Evolutionary conservation across 2,888 invertebrate species (phyloP).

Genomic region (Polylopha cassiicola): DNA sequence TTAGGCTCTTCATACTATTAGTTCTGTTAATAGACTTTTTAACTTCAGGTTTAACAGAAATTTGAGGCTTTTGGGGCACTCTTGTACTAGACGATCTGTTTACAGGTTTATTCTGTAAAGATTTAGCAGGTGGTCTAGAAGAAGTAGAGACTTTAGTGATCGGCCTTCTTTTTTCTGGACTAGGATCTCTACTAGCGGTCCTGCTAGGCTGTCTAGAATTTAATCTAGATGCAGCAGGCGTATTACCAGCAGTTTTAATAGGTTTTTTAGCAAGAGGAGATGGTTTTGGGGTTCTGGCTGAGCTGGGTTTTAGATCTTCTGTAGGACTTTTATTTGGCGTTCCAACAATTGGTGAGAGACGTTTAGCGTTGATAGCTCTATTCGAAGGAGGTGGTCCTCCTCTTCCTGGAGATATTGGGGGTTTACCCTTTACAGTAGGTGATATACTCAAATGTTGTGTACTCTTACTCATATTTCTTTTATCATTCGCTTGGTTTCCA

Average conservation of each 20-base stretch:
- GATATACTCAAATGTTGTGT: constrained; percentile 58
- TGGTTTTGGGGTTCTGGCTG: constrained; percentile 54
- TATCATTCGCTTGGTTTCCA: constrained; percentile 61
- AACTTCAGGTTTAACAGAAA: constrained; percentile 47
- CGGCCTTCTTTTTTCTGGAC: constrained; percentile 61
- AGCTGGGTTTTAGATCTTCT: constrained; percentile 54
- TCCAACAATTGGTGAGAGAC: constrained; percentile 70
- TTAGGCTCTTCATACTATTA: constrained; percentile 63
- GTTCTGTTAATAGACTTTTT: constrained; percentile 62
- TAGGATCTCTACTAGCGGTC: constrained; percentile 57
- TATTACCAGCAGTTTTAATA: constrained; percentile 53
- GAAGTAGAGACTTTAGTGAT: constrained; percentile 34
- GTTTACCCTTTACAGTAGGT: constrained; percentile 60
- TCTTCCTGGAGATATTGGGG: constrained; percentile 68
- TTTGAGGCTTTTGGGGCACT: constrained; percentile 46
- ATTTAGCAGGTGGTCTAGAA: constrained; percentile 30
- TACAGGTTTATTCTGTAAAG: constrained; percentile 41
- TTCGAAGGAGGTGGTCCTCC: constrained; percentile 70
- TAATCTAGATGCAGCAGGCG: constrained; percentile 61
- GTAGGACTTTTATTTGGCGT: constrained; percentile 71
- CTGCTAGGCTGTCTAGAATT: constrained; percentile 66
- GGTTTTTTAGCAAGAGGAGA: constrained; percentile 46
- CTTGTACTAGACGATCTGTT: constrained; percentile 50
- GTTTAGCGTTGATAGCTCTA: constrained; percentile 61
- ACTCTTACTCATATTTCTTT: constrained; percentile 59